Evolutionary conservation across 2,113 vertebrate genomes (phyloP).

Genomic region (Dasyornis broadbenti): DNA sequence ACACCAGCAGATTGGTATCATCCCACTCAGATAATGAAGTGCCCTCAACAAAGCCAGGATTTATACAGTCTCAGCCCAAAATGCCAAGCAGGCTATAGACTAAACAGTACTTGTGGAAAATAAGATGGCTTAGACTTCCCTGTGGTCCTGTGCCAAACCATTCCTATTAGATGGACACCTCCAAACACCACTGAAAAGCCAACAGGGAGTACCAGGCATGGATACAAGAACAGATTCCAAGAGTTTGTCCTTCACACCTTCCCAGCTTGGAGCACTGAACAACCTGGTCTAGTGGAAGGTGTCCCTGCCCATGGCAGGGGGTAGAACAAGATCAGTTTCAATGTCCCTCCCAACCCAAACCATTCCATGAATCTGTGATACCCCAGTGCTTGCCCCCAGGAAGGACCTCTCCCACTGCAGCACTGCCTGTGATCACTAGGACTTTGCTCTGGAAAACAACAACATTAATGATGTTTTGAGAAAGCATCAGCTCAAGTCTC

Average conservation of each 20-base stretch:
- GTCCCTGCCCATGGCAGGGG: neutral
- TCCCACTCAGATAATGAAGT: neutral
- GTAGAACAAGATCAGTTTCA: neutral
- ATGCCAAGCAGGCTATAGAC: neutral
- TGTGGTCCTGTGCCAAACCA: neutral
- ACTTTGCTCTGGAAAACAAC: neutral
- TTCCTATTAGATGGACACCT: neutral
- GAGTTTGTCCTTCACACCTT: neutral
- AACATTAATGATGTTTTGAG: fast-evolving
- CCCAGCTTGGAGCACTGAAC: neutral
- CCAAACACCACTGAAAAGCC: neutral
- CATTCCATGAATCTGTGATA: neutral
- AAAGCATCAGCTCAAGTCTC: neutral
- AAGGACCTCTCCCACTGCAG: neutral
- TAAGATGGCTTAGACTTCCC: neutral
- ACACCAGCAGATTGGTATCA: neutral
- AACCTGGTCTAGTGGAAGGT: neutral
- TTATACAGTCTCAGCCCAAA: neutral
- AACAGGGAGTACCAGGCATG: neutral
- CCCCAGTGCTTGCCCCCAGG: neutral
- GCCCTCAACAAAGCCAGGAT: neutral
- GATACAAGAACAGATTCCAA: neutral
- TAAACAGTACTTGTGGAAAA: neutral
- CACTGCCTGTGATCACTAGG: fast-evolving
- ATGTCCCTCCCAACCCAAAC: neutral